phyloP scores from a whole-genome alignment of 2,113 vertebrate genomes.

The Sminthopsis crassicaudata region DNA sequence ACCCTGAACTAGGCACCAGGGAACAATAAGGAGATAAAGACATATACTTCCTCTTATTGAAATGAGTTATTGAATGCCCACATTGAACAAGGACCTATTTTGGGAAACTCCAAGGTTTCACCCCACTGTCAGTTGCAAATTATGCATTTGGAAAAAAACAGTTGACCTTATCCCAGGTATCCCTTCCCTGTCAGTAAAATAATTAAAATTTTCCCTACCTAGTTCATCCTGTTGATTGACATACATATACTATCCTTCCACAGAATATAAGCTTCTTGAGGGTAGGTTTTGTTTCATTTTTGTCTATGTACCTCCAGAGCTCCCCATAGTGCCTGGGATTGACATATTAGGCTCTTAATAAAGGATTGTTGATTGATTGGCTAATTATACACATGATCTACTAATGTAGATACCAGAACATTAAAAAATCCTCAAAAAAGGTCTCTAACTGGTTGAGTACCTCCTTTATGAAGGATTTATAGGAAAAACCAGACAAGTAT shows the following conservation, averaged over 20 bases:
- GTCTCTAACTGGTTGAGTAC: not conserved
- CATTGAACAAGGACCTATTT: too few relatives aligned
- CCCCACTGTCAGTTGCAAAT: too few relatives aligned
- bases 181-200: too few relatives aligned
- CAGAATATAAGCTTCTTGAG: not conserved
- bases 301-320: not conserved
- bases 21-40: too few relatives aligned
- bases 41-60: too few relatives aligned
- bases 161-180: too few relatives aligned
- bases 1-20: too few relatives aligned
- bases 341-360: not conserved
- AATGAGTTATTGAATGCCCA: too few relatives aligned
- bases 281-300: not conserved
- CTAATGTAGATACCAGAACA: not conserved
- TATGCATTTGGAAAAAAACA: too few relatives aligned
- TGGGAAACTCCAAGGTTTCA: too few relatives aligned
- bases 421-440: not conserved
- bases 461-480: not conserved
- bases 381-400: not conserved
- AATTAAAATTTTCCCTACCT: too few relatives aligned
- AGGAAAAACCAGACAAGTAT: not conserved
- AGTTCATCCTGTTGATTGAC: too few relatives aligned
- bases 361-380: not conserved
- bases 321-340: not conserved
- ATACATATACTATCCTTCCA: not conserved